phyloP scores from a whole-genome alignment of 2,113 vertebrate genomes.

The Aegypius monachus region DNA sequence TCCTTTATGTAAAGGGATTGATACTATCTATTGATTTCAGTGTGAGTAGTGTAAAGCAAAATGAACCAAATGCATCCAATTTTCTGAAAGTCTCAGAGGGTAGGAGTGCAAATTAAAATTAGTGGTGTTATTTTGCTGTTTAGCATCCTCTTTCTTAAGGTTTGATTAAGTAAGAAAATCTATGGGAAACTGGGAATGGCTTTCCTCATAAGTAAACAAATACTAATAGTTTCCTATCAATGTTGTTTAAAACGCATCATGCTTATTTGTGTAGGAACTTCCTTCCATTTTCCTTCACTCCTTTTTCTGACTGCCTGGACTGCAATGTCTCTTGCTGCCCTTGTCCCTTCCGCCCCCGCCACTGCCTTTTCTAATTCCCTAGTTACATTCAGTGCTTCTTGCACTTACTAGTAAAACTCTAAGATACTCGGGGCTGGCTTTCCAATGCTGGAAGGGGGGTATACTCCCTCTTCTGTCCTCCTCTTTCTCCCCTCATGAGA shows the following conservation, averaged over 20 bases:
- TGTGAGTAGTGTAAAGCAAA: not conserved
- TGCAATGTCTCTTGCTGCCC: not conserved
- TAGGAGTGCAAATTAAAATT: not conserved
- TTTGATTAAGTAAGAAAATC: not conserved
- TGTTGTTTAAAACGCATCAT: not conserved
- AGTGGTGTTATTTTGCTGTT: not conserved
- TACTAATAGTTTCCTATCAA: not conserved
- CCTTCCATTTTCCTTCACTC: not conserved
- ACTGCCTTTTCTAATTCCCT: not conserved
- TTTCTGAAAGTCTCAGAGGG: not conserved
- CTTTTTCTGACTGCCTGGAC: not conserved
- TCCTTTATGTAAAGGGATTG: not conserved
- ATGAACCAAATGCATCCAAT: not conserved
- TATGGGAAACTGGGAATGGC: not conserved
- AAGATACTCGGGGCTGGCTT: not conserved
- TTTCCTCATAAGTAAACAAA: not conserved
- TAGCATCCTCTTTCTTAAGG: not conserved
- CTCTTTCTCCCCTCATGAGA: not conserved
- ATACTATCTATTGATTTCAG: not conserved
- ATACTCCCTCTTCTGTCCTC: not conserved
- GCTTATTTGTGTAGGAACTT: not conserved
- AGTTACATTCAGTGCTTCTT: not conserved
- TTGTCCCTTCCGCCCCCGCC: not conserved
- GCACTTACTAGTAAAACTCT: fast-evolving
- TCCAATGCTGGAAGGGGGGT: not conserved